phyloP scores from a whole-genome alignment of 2,113 vertebrate genomes.

The Erythrolamprus reginae region DNA sequence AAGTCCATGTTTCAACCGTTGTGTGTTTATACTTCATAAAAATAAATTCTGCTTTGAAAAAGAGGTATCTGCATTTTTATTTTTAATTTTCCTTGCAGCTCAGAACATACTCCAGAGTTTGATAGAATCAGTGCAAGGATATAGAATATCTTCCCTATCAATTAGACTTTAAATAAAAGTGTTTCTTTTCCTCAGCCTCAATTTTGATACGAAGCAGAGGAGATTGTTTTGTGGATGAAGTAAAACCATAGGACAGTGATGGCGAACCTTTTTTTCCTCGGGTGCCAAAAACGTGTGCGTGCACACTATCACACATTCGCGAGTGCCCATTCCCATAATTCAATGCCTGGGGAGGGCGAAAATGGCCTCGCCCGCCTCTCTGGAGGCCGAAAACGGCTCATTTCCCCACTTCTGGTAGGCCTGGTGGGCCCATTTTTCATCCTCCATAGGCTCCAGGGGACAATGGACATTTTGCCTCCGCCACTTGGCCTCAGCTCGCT shows the following conservation, averaged over 20 bases:
- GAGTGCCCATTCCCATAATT: too few species aligned
- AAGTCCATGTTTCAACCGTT: background rate
- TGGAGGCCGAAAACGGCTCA: too few species aligned
- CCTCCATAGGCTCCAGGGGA: too few species aligned
- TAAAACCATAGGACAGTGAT: background rate
- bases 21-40: slow-evolving; percentile 36
- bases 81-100: slow-evolving; percentile 9
- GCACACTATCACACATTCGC: too few species aligned
- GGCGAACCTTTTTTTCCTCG: too few species aligned
- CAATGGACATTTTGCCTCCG: too few species aligned
- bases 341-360: too few species aligned
- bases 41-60: slow-evolving; percentile 14
- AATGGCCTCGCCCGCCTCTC: too few species aligned
- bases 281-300: too few species aligned
- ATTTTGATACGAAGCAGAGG: background rate
- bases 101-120: background rate
- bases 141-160: slow-evolving; percentile 24
- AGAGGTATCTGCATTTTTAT: slow-evolving; percentile 12
- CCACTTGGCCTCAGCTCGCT: too few species aligned
- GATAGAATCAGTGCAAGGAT: background rate
- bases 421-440: too few species aligned
- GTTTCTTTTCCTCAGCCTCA: background rate
- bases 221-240: background rate
- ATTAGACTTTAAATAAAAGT: background rate
- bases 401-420: too few species aligned